Base-by-base conservation (phyloP, 2,797 vertebrate species). In the Hirundo rustica region DNA sequence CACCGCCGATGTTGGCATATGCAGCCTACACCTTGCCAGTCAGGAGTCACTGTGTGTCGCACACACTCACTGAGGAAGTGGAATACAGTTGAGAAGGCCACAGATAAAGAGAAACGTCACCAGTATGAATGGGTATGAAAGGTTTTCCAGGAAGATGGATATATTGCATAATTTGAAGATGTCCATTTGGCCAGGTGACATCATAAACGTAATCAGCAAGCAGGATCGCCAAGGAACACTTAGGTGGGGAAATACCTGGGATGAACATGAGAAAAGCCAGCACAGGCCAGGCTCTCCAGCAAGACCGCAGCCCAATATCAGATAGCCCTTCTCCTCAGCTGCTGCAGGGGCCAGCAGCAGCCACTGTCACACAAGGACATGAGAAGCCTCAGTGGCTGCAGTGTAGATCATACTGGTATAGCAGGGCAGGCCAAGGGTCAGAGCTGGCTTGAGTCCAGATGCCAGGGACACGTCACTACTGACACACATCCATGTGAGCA, bases 361-460 rank as follows among this genome's bases (percentile, higher is more conserved):
- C 27, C 3, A 1, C 10, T 32, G 40, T 21, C 27, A 29, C 38
- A 53, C 30, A 22, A 51, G 62, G 17, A 25, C 42, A 17, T 0
- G 2, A 29, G 64, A 21, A 82, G 27, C 19, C 36, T 30, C 51
- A 3, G 29, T 4, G 10, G 38, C 45, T 94, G 36, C 51, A n/a
- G 38, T 0, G 7, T 9, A 38, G 42, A 42, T 53, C 34, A 1
- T 1, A 5, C 13, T 19, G 53, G 22, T 13, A 6, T 0, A 8
- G 47, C 51, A 48, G 44, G 34, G 57, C 47, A 84, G 40, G 61
- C 42, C 42, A 16, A 26, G 32, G 62, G 20, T 5, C 55, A 53
- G 48, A 55, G 79, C 55, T 92, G 85, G 53, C 72, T 29, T n/a
- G 38, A 7, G 51, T 44, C 70, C 58, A 36, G 50, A 73, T 81